These are phyloP conservation scores for Agrotis puta DNA, from an alignment of 2,888 invertebrate genomes.

Conservation along the genomic window DNA sequence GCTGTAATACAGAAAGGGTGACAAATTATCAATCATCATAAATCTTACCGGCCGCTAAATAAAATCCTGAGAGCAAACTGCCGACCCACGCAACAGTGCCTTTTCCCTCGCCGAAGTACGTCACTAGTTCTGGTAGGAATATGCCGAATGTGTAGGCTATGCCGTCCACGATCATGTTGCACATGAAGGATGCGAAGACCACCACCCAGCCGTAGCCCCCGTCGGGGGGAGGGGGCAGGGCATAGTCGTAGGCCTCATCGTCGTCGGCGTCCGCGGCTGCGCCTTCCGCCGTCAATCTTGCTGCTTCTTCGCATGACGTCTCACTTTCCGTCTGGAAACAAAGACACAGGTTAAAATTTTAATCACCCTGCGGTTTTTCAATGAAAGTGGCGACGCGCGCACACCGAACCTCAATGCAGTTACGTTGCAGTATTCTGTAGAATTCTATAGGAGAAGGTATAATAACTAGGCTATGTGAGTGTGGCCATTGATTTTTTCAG, in stretches of 20 bases:
- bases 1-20: conserved; percentile 28
- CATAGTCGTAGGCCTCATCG: conserved; percentile 92
- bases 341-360: conserved; percentile 39
- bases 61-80: conserved; percentile 98
- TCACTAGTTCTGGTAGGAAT: conserved; percentile 95
- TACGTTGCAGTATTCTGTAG: conserved; percentile 61
- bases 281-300: conserved; percentile 93
- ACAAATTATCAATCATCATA: conserved; percentile 44
- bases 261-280: conserved; percentile 91
- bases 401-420: conserved; percentile 64
- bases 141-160: conserved; percentile 99
- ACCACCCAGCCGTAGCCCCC: conserved; percentile 98
- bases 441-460: conserved; percentile 26
- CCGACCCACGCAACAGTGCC: conserved; percentile 98
- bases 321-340: conserved; percentile 95
- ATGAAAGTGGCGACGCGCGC: conserved; percentile 66
- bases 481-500: conserved; percentile 36
- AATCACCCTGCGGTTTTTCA: conserved; percentile 48
- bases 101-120: conserved; percentile 95
- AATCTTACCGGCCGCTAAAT: conserved; percentile 96
- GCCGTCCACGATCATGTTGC: conserved; percentile 99
- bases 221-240: conserved; percentile 96
- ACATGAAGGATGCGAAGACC: conserved; percentile 98
- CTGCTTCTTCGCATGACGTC: conserved; percentile 96
- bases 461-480: conserved; percentile 26